A percentile compares a stretch with the other conserved stretches of the same genome.
Conservation (phyloP, 1,140 invertebrate species). For the Parasteatoda tepidariorum region DNA sequence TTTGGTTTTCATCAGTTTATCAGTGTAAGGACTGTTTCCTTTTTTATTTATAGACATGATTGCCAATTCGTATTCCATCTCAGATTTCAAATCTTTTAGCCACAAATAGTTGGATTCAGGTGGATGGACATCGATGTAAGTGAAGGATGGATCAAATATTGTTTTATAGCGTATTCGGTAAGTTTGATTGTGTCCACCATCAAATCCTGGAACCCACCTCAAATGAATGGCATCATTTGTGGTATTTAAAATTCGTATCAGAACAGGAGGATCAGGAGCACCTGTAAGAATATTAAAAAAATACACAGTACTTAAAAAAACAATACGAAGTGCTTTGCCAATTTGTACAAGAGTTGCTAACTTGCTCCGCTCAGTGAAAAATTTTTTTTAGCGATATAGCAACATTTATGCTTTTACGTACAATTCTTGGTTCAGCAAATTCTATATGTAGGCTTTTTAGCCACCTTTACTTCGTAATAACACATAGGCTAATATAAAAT, state of each 20-base stretch:
- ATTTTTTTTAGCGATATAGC: no score
- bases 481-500: no score
- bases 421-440: no score
- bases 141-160: constrained; percentile 55
- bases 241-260: constrained; percentile 82
- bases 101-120: constrained; percentile 78
- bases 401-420: no score
- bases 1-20: constrained; percentile 82
- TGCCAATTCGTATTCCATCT: constrained; percentile 89
- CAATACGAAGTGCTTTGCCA: no score
- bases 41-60: constrained; percentile 88
- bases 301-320: no score
- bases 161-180: constrained; percentile 81
- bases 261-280: constrained; percentile 83
- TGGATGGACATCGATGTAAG: constrained; percentile 76
- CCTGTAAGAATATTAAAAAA: constrained; percentile 84
- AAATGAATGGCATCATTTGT: constrained; percentile 89
- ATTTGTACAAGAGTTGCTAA: no score
- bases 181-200: constrained; percentile 87
- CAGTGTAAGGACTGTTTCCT: constrained; percentile 84
- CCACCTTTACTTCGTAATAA: no score
- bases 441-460: no score
- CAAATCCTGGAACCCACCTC: constrained; percentile 93
- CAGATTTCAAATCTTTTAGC: constrained; percentile 80
- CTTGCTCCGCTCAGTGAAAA: no score